Percentiles rank a stretch among this genome's conserved stretches.
phyloP scores from a whole-genome alignment of 2,113 vertebrate genomes.

The Symphodus melops region DNA sequence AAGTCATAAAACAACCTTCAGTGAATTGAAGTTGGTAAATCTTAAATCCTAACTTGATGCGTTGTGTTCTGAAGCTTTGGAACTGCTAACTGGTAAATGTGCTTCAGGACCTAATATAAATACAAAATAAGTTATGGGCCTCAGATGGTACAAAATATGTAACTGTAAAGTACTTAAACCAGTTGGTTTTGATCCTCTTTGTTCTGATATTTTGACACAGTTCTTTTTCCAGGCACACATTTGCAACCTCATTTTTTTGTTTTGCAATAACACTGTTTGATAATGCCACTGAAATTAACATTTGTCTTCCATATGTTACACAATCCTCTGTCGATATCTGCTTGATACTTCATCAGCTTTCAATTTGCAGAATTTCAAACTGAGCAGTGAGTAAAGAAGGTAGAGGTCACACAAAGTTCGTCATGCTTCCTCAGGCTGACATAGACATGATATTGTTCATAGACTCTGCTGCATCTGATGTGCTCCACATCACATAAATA shows the following conservation, averaged over 20 bases:
- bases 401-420: constrained; percentile 25
- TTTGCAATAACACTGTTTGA: too few relatives aligned
- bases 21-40: neutral
- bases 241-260: too few relatives aligned
- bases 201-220: too few relatives aligned
- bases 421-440: constrained; percentile 8
- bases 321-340: too few relatives aligned
- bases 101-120: neutral
- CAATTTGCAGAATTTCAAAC: neutral
- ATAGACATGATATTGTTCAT: constrained; percentile 9
- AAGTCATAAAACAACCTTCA: constrained; percentile 16
- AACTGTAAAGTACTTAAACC: too few relatives aligned
- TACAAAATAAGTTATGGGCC: neutral
- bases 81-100: neutral
- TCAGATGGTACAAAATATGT: too few relatives aligned
- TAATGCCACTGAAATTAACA: too few relatives aligned
- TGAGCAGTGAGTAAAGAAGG: neutral
- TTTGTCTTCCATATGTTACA: too few relatives aligned
- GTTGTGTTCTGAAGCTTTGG: constrained; percentile 20
- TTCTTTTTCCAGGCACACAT: too few relatives aligned
- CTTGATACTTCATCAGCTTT: too few relatives aligned
- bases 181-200: too few relatives aligned
- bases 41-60: neutral
- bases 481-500: constrained; percentile 26
- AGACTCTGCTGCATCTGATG: constrained; percentile 12